Percentiles rank a stretch among this genome's conserved stretches.
These are phyloP conservation scores for Harpalus rubripes DNA, from an alignment of 2,888 invertebrate species.

Conservation along the genomic window DNA sequence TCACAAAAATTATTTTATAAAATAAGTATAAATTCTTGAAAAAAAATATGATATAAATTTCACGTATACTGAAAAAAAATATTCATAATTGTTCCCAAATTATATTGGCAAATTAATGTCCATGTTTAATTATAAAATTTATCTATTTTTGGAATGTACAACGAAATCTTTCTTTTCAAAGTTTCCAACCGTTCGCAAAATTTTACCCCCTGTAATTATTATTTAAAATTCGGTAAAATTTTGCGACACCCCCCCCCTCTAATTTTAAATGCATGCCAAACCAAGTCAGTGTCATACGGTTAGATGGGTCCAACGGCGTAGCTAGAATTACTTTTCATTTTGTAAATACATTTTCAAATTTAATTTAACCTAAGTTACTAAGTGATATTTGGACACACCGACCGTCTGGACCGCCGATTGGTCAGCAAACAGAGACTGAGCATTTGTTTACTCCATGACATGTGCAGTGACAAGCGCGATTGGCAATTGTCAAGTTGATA, in stretches of 20 bases:
- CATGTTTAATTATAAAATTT: no score
- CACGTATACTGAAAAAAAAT: no score
- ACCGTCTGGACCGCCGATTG: slow-evolving; percentile 47
- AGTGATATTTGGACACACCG: slow-evolving; percentile 26
- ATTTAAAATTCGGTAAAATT: neutral
- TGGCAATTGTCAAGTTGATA: slow-evolving; percentile 9
- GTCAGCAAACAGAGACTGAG: slow-evolving; percentile 51
- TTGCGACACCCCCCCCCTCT: neutral
- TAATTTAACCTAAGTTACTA: slow-evolving; percentile 4
- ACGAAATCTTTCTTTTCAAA: neutral
- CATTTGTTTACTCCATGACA: slow-evolving; percentile 52
- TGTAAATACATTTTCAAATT: slow-evolving; percentile 6
- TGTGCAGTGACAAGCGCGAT: slow-evolving; percentile 45
- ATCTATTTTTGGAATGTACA: neutral
- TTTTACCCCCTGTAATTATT: neutral
- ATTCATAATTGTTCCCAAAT: no score
- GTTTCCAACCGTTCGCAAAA: neutral
- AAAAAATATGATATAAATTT: no score
- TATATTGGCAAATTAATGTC: no score
- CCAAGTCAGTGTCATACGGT: slow-evolving; percentile 52
- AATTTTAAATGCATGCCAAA: slow-evolving; percentile 34
- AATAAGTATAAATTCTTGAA: no score
- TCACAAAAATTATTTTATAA: no score
- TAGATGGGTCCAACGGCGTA: slow-evolving; percentile 45
- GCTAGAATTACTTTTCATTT: slow-evolving; percentile 15